Evolutionary conservation across 2,113 vertebrate genomes (phyloP).

Genomic region (Piprites chloris): DNA sequence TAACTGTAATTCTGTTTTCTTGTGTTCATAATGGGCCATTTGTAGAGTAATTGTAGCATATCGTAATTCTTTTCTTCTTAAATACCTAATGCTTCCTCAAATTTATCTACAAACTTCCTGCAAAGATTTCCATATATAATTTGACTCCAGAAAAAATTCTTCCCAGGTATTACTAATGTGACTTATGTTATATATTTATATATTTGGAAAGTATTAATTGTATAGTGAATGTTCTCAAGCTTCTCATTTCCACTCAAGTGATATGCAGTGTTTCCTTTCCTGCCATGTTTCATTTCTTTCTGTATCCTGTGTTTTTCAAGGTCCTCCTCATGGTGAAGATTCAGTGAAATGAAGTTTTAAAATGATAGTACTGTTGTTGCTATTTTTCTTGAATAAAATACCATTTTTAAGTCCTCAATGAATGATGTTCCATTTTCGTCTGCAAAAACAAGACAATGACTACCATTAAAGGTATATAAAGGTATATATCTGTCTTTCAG

Average conservation of each 20-base stretch:
- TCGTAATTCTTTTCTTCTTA: neutral
- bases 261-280: neutral
- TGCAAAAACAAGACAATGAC: neutral
- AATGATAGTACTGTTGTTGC: neutral
- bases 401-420: neutral
- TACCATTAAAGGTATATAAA: neutral
- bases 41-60: neutral
- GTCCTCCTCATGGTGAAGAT: neutral
- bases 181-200: neutral
- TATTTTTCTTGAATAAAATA: neutral
- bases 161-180: neutral
- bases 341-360: neutral
- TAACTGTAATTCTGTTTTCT: neutral
- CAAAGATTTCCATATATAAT: neutral
- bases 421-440: neutral
- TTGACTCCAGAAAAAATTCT: neutral
- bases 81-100: neutral
- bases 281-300: neutral
- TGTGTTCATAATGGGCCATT: neutral
- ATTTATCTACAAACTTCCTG: neutral
- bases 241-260: neutral
- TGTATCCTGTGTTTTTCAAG: rapidly evolving
- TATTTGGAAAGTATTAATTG: neutral
- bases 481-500: neutral
- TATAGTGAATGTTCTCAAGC: neutral